These are phyloP conservation scores for Nettapus auritus DNA, from an alignment of 2,113 vertebrate species.

Conservation along the genomic window DNA sequence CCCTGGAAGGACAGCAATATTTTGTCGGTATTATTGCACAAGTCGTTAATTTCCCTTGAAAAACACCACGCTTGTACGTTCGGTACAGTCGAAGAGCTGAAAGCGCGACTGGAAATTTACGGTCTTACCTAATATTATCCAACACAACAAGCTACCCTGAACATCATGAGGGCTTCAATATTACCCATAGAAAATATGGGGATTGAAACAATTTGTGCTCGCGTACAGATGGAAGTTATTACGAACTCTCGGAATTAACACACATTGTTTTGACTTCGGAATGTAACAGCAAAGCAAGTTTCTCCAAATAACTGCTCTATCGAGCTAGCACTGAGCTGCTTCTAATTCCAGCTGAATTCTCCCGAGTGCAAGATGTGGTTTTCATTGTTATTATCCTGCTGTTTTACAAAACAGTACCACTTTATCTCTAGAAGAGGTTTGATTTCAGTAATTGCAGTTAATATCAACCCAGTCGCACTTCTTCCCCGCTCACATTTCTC, in stretches of 20 bases:
- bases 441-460: slow-evolving; percentile 4
- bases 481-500: background rate
- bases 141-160: background rate
- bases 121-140: background rate
- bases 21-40: background rate
- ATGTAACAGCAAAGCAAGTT: slow-evolving; percentile 70
- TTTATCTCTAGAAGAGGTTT: slow-evolving; percentile 19
- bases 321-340: slow-evolving; percentile 48
- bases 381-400: slow-evolving; percentile 48
- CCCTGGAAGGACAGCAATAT: background rate
- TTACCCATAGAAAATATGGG: background rate
- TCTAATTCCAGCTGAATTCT: slow-evolving; percentile 62
- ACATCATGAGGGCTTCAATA: background rate
- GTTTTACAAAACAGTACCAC: slow-evolving; percentile 48
- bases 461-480: background rate
- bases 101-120: background rate
- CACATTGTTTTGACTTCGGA: slow-evolving; percentile 58
- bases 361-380: slow-evolving; percentile 23
- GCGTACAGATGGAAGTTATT: slow-evolving; percentile 67
- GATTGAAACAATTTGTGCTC: slow-evolving; percentile 49
- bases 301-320: slow-evolving; percentile 44
- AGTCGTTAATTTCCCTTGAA: background rate
- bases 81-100: background rate
- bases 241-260: slow-evolving; percentile 38
- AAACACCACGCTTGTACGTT: background rate